Evolutionary conservation across 2,797 vertebrate genomes (phyloP), one percentile per base, ranked within the genome.

Genomic region (Microctenopoma lineatum): DNA sequence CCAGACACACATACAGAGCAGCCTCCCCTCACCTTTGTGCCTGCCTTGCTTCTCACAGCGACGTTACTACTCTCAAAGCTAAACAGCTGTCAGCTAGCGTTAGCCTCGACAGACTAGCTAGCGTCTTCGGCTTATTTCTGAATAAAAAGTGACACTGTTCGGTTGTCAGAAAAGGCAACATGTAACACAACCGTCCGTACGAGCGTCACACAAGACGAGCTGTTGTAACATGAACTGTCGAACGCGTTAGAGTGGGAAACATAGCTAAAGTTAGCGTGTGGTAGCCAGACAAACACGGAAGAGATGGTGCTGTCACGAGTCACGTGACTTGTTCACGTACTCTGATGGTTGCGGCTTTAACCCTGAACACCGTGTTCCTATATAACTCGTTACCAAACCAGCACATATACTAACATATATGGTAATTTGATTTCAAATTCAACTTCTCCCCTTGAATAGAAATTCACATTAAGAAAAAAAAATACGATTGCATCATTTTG

Each of bases 21-120:
- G 21, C 29, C 59, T 25, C 18, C 15, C 25, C 81, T 86, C 67
- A 84, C 86, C 86, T 82, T 53, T 44, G 42, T 7, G 66, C 32
- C 66, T 42, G 79, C 47, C 59, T 29, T 63, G 53, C 76, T 67
- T 48, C 68, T 46, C 60, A 46, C 75, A 60, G 69, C 55, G 48
- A 46, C 74, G 55, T 5, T 69, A 9, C 32, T 47, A 57, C 59
- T 29, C 76, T 32, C 39, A 10, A 29, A 63, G 60, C 86, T 66
- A 63, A 66, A 50, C 83, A 84, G 73, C 81, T 75, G 84, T 70
- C 48, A 82, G 84, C 83, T 67, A 66, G 54, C 32, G 32, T 34
- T 34, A 34, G 32, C 65, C 36, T 8, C 27, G 5, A 9, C 4
- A 26, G 11, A 74, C 68, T 73, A 81, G 71, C 75, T 58, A 1